A percentile compares a stretch with the other conserved stretches of the same genome.
Conservation (phyloP, 1,140 invertebrate species). For the Holcopasites calliopsidis region DNA sequence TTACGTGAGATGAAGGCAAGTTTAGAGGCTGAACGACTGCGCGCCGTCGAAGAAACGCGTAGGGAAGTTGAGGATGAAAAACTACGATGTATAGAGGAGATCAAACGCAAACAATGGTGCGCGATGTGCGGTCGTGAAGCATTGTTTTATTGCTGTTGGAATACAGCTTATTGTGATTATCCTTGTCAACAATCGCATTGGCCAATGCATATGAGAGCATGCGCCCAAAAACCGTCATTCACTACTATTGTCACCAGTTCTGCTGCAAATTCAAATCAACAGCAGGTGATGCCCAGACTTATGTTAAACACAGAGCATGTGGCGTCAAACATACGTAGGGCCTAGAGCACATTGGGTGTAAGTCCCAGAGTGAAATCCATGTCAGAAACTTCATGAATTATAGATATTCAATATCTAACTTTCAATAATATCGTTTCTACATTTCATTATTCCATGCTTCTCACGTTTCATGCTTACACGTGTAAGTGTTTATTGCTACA, state of each 20-base stretch:
- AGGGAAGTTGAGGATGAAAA: constrained; percentile 83
- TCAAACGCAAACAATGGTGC: constrained; percentile 94
- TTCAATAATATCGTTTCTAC: constrained; percentile 29
- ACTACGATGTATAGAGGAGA: constrained; percentile 85
- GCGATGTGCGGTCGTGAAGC: constrained; percentile 91
- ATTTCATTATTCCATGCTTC: constrained; percentile 33
- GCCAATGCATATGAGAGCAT: constrained; percentile 81
- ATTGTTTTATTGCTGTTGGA: constrained; percentile 96
- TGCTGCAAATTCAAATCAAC: constrained; percentile 41
- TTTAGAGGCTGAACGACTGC: constrained; percentile 84
- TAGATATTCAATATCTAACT: constrained; percentile 21
- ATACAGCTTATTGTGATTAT: constrained; percentile 95
- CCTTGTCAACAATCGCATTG: constrained; percentile 89
- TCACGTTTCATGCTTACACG: background rate
- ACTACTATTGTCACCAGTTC: constrained; percentile 43
- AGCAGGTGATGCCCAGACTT: constrained; percentile 71
- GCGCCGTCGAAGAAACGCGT: constrained; percentile 82
- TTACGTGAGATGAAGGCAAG: constrained; percentile 84
- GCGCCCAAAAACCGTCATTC: constrained; percentile 69
- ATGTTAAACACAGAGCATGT: constrained; percentile 61
- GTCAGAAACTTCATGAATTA: constrained; percentile 25
- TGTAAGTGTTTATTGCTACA: constrained; percentile 11
- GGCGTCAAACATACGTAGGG: constrained; percentile 57
- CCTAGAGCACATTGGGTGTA: constrained; percentile 63
- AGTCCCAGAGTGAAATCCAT: constrained; percentile 35